Conservation (phyloP, 2,113 vertebrate genomes). For the Leuciscus idus region DNA sequence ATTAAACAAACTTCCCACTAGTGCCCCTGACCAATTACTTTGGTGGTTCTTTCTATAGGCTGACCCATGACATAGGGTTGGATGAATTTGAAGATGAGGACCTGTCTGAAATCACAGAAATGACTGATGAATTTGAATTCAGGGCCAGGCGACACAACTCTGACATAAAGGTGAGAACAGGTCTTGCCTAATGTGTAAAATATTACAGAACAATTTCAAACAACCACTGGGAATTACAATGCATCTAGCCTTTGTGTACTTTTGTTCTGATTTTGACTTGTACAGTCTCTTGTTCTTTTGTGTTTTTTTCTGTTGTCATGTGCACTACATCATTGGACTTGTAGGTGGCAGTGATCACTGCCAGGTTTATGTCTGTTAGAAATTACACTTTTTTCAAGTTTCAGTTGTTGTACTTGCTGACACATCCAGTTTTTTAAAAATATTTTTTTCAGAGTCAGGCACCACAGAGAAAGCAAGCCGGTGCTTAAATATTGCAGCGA, state of each 20-base stretch:
- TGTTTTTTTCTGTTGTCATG: background rate
- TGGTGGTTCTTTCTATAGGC: conserved; percentile 72
- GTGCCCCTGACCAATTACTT: background rate
- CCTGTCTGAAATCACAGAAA: conserved; percentile 91
- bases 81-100: conserved; percentile 99
- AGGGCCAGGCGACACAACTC: conserved; percentile 90
- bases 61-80: conserved; percentile 97
- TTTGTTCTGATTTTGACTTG: background rate
- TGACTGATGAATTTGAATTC: conserved; percentile 92
- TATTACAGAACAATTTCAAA: background rate
- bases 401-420: too few species aligned
- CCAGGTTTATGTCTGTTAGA: too few species aligned
- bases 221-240: background rate
- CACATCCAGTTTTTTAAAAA: too few species aligned
- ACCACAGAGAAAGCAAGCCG: too few species aligned
- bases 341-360: background rate
- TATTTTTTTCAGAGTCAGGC: too few species aligned
- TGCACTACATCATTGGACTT: background rate
- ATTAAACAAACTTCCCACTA: background rate
- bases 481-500: too few species aligned
- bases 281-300: background rate
- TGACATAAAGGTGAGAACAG: conserved; percentile 80
- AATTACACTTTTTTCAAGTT: too few species aligned
- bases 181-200: background rate
- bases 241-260: conserved; percentile 12